Conservation (phyloP, 92 coral and sea anemone species). For the Palythoa grandis region DNA sequence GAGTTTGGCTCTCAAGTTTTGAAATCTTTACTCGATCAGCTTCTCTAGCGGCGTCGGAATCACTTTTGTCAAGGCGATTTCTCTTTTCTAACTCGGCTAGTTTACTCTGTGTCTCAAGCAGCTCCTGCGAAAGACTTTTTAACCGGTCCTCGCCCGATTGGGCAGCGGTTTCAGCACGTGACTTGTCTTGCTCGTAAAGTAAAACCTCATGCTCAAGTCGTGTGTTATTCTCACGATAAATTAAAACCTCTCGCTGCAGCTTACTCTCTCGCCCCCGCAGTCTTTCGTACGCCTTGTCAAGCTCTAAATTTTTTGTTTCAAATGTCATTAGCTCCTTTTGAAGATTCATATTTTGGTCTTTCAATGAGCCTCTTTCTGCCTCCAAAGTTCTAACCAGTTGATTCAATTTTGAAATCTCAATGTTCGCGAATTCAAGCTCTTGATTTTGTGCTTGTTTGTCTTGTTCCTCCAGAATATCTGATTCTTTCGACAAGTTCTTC, state of each 20-base stretch:
- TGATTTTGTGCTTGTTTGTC: constrained; percentile 42
- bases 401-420: constrained; percentile 64
- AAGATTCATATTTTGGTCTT: constrained; percentile 72
- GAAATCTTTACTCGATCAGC: constrained; percentile 68
- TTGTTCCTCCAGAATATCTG: constrained; percentile 47
- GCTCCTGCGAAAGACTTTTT: constrained; percentile 70
- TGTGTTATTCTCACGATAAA: constrained; percentile 59
- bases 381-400: constrained; percentile 61
- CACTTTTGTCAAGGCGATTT: constrained; percentile 60
- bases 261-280: constrained; percentile 73
- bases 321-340: constrained; percentile 74
- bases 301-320: constrained; percentile 66
- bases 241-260: constrained; percentile 61
- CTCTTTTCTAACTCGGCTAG: constrained; percentile 67
- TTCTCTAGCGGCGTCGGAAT: constrained; percentile 58
- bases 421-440: constrained; percentile 69
- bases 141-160: constrained; percentile 65
- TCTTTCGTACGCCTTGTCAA: constrained; percentile 61
- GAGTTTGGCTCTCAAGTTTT: constrained; percentile 81
- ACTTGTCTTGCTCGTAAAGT: constrained; percentile 57
- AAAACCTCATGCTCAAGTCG: constrained; percentile 72
- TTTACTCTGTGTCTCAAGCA: constrained; percentile 69
- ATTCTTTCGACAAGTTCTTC: constrained; percentile 58
- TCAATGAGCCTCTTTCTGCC: constrained; percentile 68
- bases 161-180: constrained; percentile 64